Evolutionary conservation across 2,797 vertebrate genomes (phyloP), one percentile per base, ranked within the genome.

Genomic region (Gorsachius magnificus): DNA sequence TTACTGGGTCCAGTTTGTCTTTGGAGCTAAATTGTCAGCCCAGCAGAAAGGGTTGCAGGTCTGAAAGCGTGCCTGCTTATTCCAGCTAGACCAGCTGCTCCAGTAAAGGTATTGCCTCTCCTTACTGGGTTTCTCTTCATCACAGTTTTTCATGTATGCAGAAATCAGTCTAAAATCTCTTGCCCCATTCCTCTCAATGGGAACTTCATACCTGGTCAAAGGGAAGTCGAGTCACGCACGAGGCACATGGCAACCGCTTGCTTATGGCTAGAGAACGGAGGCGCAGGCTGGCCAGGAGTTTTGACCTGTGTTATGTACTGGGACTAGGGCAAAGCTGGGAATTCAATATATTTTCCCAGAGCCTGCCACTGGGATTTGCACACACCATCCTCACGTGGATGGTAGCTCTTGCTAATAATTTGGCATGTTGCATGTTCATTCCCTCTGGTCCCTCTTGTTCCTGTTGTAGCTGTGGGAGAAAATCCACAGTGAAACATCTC

Each of bases 341-440:
- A 50, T 13, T 50, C 0, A 64, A 41, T 26, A 6, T 33, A 21
- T 77, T 77, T 95, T 64, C 41, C 60, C 46, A 38, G 16, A 72
- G 35, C 7, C 19, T 72, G 24, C 31, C 3, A 0, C 18, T 57
- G 25, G 31, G 54, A 50, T 84, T 88, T 90, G 48, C 3, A 1
- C 29, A 45, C 1, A 0, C 41, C 41, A 31, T 41, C 60, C 31
- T 68, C 43, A n/a, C 0, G 0, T 21, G 38, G 36, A 20, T 72
- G 4, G 0, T 13, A 53, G 36, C n/a, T n/a, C 48, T 69, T 1
- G 0, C 43, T 26, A 21, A n/a, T 19, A 31, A 78, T 75, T 46
- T 35, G 35, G 9, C 24, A 43, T 6, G 4, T 33, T 41, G 29
- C 8, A 11, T 11, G 9, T 43, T 70, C n/a, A 8, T 57, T 65